phyloP scores from a whole-genome alignment of 2,113 vertebrate species.

The Hoplias malabaricus region DNA sequence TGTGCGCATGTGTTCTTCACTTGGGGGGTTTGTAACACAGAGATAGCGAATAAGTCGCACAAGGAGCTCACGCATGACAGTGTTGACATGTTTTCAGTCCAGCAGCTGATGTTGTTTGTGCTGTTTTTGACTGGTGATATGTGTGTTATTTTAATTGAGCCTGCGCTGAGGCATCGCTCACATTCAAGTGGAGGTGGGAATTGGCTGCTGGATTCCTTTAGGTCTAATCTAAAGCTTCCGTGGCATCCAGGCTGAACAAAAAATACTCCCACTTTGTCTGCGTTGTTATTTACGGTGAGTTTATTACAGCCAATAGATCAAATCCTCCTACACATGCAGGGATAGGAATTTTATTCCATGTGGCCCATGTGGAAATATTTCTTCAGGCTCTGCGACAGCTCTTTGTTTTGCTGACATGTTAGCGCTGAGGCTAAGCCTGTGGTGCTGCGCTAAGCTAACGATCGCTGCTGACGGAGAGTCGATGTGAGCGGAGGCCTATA shows the following conservation, averaged over 20 bases:
- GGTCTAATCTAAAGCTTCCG: background rate
- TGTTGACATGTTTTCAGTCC: background rate
- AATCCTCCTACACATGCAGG: background rate
- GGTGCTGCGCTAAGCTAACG: conserved; percentile 6
- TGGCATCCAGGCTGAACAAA: background rate
- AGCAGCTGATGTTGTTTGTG: background rate
- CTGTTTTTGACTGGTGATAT: background rate
- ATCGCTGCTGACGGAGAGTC: background rate
- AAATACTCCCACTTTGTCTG: background rate
- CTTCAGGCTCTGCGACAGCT: background rate
- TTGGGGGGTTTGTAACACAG: too few relatives aligned
- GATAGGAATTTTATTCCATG: background rate
- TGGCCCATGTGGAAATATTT: background rate
- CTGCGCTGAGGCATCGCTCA: background rate
- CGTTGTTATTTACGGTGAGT: conserved; percentile 1
- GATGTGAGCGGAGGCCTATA: background rate
- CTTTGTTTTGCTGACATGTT: conserved; percentile 4
- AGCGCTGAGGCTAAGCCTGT: background rate
- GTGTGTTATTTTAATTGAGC: background rate
- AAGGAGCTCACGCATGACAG: background rate
- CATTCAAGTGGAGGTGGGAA: background rate
- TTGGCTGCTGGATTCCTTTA: background rate
- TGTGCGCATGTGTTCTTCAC: too few relatives aligned
- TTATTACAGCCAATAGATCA: conserved; percentile 9
- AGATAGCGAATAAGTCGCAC: background rate